Base-by-base conservation (phyloP, 2,888 invertebrate species). In the Cosmia trapezina region DNA sequence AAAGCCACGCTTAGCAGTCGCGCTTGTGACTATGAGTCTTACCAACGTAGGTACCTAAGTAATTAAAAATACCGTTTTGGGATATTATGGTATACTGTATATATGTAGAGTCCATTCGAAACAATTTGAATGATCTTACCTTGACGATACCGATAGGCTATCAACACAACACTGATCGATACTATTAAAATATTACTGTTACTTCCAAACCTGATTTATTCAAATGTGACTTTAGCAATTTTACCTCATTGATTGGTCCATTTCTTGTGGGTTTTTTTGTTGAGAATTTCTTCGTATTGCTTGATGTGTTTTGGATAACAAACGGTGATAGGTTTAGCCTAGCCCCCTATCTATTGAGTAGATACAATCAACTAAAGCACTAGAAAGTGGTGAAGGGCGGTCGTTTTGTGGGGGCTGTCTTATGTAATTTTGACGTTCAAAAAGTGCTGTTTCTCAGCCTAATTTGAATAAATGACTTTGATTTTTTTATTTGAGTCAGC, bases 161-260 rank as follows among this genome's bases (percentile, higher is more conserved):
- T 54, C 28, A 28, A 28, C 28, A 28, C 47, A 28, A 37, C 17
- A 14, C 53, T 37, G 22, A 69, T 68, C 19, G 49, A 54, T 75
- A 41, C 47, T 54, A 61, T 22, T 49, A 19, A 54, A 51, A 56
- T 61, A 54, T 49, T 43, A 69, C 54, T 19, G 43, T 76, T 65
- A 56, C 28, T 6, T 37, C 17, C 4, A 59, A 76, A 73, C 33
- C 37, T 45, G 66, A 67, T 45, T 56, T 76, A 37, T 73, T 76
- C 5, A 43, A 28, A 47, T 28, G 33, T 43, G 7, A 49, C 49
- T 22, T 9, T n/a, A 43, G 28, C 8, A 11, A 37, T 28, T 76
- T 75, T 64, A 56, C 64, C 64, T 73, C n/a, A 17, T 28, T 73
- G 11, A 49, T 49, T 17, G 14, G 11, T 22, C 7, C 43, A 41